A percentile compares a stretch with the other conserved stretches of the same genome.
These are phyloP conservation scores for Endotricha flammealis DNA, from an alignment of 2,888 invertebrate species.

Conservation along the genomic window DNA sequence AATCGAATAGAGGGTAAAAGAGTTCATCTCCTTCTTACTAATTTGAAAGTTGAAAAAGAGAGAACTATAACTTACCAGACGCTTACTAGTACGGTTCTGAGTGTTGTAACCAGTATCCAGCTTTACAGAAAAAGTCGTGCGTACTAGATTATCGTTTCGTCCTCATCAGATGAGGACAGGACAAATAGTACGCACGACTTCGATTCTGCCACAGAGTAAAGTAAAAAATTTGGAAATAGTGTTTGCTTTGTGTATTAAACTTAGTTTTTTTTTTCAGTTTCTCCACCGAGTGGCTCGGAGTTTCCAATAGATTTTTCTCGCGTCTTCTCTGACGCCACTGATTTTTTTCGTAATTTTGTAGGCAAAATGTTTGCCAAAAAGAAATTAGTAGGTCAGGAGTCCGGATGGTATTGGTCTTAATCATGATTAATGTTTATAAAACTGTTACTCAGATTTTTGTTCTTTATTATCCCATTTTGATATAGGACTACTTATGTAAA, in stretches of 20 bases:
- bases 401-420: slow-evolving; percentile 36
- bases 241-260: background rate
- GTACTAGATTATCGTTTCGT: too few species aligned
- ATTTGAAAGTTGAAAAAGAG: too few species aligned
- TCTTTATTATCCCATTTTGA: too few species aligned
- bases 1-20: too few species aligned
- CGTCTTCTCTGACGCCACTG: slow-evolving; percentile 37
- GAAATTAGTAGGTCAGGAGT: slow-evolving; percentile 38
- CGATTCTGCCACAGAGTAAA: background rate
- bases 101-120: too few species aligned
- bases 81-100: too few species aligned
- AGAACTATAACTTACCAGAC: too few species aligned
- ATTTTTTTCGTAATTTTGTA: slow-evolving; percentile 38
- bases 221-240: background rate
- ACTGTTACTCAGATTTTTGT: too few species aligned
- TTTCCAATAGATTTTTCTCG: slow-evolving; percentile 30
- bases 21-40: too few species aligned
- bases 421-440: too few species aligned
- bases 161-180: background rate
- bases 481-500: too few species aligned
- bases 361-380: slow-evolving; percentile 40
- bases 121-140: too few species aligned
- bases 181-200: background rate
- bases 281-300: slow-evolving; percentile 16
- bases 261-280: background rate